Percentiles rank a stretch among this genome's conserved stretches.
phyloP scores from a whole-genome alignment of 2,797 vertebrate genomes.

The Cyprinella venusta region DNA sequence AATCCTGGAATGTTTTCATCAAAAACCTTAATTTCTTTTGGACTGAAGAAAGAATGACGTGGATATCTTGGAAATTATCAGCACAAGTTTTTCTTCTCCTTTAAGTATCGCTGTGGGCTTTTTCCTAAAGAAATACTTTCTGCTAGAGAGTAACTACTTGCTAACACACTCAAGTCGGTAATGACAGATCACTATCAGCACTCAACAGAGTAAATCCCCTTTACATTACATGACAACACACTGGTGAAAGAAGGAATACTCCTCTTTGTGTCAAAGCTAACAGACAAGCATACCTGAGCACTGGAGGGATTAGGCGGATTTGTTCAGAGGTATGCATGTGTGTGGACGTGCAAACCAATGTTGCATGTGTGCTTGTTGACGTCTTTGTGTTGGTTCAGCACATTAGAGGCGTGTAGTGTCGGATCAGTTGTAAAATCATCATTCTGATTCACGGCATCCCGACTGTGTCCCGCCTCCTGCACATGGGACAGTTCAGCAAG shows the following conservation, averaged over 20 bases:
- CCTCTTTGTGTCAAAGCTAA: neutral
- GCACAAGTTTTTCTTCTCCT: too few relatives aligned
- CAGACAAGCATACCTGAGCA: conserved; percentile 11
- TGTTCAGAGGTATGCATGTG: conserved; percentile 5
- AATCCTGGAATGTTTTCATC: too few relatives aligned
- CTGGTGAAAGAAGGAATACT: conserved; percentile 8
- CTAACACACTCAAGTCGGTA: neutral
- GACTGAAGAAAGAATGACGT: too few relatives aligned
- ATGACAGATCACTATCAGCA: conserved; percentile 11
- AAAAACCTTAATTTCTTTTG: too few relatives aligned
- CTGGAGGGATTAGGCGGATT: neutral
- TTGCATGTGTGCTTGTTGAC: neutral
- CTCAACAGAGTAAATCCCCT: conserved; percentile 18
- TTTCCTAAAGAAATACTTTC: neutral
- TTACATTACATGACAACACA: conserved; percentile 7
- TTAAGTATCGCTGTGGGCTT: neutral
- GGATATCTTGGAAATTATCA: too few relatives aligned
- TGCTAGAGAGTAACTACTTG: conserved; percentile 6
- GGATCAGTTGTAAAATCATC: conserved; percentile 29
- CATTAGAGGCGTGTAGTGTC: conserved; percentile 31
- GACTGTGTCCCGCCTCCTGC: conserved; percentile 14
- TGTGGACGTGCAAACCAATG: neutral
- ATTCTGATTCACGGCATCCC: conserved; percentile 30
- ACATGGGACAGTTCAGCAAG: conserved; percentile 41
- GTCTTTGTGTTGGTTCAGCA: conserved; percentile 25